These are phyloP conservation scores for Lepidurus apus DNA, from an alignment of 1,140 invertebrate genomes.

Conservation along the genomic window DNA sequence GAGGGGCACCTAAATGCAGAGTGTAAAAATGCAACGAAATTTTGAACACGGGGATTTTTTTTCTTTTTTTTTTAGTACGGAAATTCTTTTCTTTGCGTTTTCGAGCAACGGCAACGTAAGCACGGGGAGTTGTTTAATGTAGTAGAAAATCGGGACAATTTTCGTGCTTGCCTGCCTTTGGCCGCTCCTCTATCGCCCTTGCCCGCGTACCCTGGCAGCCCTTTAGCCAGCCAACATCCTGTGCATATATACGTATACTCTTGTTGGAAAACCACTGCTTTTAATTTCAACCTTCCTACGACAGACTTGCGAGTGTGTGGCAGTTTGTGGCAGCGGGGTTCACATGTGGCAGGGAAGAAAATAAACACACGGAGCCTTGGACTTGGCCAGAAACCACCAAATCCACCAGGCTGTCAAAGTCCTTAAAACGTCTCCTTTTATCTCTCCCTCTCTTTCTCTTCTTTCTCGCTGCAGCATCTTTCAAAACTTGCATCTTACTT, in stretches of 20 bases:
- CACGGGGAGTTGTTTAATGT: slow-evolving; percentile 17
- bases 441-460: neutral
- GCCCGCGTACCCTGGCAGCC: neutral
- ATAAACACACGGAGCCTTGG: slow-evolving; percentile 5
- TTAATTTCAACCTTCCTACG: slow-evolving; percentile 18
- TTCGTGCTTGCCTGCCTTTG: slow-evolving; percentile 13
- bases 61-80: no score
- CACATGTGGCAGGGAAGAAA: slow-evolving; percentile 18
- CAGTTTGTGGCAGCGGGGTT: slow-evolving; percentile 20
- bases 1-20: neutral
- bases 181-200: neutral
- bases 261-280: slow-evolving; percentile 12
- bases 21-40: neutral
- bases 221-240: neutral
- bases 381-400: slow-evolving; percentile 15
- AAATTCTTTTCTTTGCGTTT: neutral
- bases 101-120: neutral
- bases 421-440: slow-evolving; percentile 18
- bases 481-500: neutral
- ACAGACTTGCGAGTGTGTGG: slow-evolving; percentile 17
- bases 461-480: neutral
- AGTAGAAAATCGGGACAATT: slow-evolving; percentile 19
- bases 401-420: slow-evolving; percentile 21
- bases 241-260: neutral
- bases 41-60: neutral